Base-by-base conservation (phyloP, 2,888 invertebrate species). In the Clivina fossor region DNA sequence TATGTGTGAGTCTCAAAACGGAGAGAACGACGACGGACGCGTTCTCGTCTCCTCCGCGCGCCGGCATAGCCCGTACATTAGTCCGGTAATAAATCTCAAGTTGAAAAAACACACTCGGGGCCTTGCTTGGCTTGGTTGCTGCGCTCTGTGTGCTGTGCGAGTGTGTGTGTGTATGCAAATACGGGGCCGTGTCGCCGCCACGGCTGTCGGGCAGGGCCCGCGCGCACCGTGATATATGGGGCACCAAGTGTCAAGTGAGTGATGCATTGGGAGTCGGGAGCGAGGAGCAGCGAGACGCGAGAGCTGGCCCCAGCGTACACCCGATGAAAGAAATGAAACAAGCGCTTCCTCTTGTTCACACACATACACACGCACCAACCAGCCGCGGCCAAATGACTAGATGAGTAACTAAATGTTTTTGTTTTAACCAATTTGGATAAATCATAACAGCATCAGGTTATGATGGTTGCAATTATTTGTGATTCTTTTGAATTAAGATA, bases 181-280 rank as follows among this genome's bases (percentile, higher is more conserved):
- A 70, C 71, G 71, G 70, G 65, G 64, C 64, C 62, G 61, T 38
- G 58, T 28, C 40, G 28, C 43, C 59, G 56, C 60, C 55, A 57
- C 60, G 61, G 63, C 63, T 60, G 58, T 53, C 61, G 54, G 60
- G 49, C 50, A 33, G 37, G 58, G 46, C 49, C 64, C 62, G 67
- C 64, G 68, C 67, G 62, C 48, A 33, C 66, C 68, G 75, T 75
- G 75, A 75, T 75, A 74, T 75, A 75, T 75, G 74, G 74, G 74
- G 71, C 74, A 74, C 72, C 73, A 71, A 73, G 74, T 74, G 75
- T 74, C 75, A 75, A 71, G 71, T 69, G 73, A 67, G 74, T 75
- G 75, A 75, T 74, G 74, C 74, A 75, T 75, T 72, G 74, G 71
- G 69, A 70, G 33, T n/a, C 13, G 33, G 16, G 33, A 33, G n/a